Evolutionary conservation across 2,113 vertebrate species (phyloP).

Genomic region (Argyrosomus japonicus): DNA sequence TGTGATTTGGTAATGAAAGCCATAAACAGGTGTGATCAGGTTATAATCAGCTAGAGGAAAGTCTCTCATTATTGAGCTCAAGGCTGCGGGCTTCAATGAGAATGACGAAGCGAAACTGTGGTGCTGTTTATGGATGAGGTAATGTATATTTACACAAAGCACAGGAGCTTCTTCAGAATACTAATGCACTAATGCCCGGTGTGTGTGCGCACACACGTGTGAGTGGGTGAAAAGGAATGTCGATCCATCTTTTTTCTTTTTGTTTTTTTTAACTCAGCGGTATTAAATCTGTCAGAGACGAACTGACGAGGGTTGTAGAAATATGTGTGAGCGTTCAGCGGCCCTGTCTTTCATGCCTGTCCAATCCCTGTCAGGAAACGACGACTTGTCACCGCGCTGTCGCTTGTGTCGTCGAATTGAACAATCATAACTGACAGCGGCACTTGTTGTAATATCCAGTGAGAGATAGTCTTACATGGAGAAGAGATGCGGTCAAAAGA

Average conservation of each 20-base stretch:
- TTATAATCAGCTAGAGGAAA: slow-evolving; percentile 52
- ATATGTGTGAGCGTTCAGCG: slow-evolving; percentile 29
- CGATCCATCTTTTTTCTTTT: background rate
- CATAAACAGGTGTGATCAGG: slow-evolving; percentile 64
- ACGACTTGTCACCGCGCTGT: slow-evolving; percentile 47
- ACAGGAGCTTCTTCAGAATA: slow-evolving; percentile 62
- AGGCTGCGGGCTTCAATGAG: slow-evolving; percentile 29
- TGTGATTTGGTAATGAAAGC: slow-evolving; percentile 60
- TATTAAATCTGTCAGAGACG: slow-evolving; percentile 63
- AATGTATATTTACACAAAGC: slow-evolving; percentile 62
- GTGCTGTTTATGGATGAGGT: slow-evolving; percentile 73
- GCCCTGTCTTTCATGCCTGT: slow-evolving; percentile 53
- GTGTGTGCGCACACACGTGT: slow-evolving; percentile 40
- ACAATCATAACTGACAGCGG: slow-evolving; percentile 36
- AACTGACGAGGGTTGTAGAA: slow-evolving; percentile 51
- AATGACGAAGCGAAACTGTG: slow-evolving; percentile 50
- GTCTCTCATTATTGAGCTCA: slow-evolving; percentile 33
- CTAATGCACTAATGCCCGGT: slow-evolving; percentile 46
- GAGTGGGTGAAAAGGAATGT: slow-evolving; percentile 73
- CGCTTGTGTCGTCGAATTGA: slow-evolving; percentile 23
- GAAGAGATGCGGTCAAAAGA: slow-evolving; percentile 26
- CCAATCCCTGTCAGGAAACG: slow-evolving; percentile 59
- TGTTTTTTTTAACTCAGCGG: slow-evolving; percentile 15
- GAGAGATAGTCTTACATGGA: slow-evolving; percentile 5
- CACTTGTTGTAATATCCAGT: slow-evolving; percentile 13